A percentile compares a stretch with the other conserved stretches of the same genome.
Conservation (phyloP, 1,140 invertebrate species). For the Drosophila parvula region DNA sequence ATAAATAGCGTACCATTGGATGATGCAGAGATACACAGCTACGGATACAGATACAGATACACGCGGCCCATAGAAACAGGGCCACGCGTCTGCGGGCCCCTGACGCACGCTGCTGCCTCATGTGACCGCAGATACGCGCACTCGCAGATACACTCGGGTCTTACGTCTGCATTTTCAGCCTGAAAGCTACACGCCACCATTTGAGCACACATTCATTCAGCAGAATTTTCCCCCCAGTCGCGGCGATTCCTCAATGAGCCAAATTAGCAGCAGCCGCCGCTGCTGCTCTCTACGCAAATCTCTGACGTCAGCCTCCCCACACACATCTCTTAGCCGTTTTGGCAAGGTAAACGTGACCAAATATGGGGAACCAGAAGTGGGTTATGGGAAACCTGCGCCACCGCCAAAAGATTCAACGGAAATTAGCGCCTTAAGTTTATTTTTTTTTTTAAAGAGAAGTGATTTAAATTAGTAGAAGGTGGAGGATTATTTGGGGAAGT, state of each 20-base stretch:
- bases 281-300: constrained; percentile 49
- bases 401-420: constrained; percentile 15
- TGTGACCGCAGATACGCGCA: constrained; percentile 49
- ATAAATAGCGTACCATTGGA: constrained; percentile 1
- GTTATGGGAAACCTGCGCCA: constrained; percentile 31
- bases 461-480: constrained; percentile 2
- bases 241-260: constrained; percentile 65
- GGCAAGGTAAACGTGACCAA: constrained; percentile 71
- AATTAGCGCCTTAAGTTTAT: constrained; percentile 5
- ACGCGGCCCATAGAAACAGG: constrained; percentile 19
- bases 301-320: constrained; percentile 60
- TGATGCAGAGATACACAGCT: constrained; percentile 10
- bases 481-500: constrained; percentile 1
- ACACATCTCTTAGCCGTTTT: constrained; percentile 12
- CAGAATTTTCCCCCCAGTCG: constrained; percentile 58
- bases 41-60: constrained; percentile 8
- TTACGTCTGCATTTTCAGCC: constrained; percentile 27
- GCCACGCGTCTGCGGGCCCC: constrained; percentile 43
- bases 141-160: constrained; percentile 8
- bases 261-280: constrained; percentile 54
- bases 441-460: background rate
- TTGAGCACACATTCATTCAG: constrained; percentile 65
- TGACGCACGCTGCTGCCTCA: constrained; percentile 75
- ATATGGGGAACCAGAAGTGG: constrained; percentile 58
- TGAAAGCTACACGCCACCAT: constrained; percentile 16